Evolutionary conservation across 2,888 invertebrate species (phyloP).

Genomic region (Drosophila quinaria): DNA sequence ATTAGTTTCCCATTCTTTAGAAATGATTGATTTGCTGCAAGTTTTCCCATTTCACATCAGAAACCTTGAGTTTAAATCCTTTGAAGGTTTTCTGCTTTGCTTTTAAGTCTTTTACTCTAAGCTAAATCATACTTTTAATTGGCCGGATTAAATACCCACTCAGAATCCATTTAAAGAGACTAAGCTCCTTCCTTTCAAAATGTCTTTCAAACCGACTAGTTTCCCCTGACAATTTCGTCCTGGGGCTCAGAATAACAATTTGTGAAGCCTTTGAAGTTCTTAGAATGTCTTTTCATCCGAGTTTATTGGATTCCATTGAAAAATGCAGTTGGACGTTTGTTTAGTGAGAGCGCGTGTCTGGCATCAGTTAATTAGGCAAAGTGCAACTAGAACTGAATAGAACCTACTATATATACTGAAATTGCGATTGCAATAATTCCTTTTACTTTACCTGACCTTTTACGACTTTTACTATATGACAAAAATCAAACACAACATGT

Average conservation of each 20-base stretch:
- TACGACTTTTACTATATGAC: constrained; percentile 18
- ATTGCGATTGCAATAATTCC: constrained; percentile 18
- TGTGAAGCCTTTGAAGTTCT: constrained; percentile 8
- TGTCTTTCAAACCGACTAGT: too few species aligned
- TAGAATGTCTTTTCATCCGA: constrained; percentile 22
- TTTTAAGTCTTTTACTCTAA: background rate
- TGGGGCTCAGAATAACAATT: background rate
- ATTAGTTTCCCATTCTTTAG: too few species aligned
- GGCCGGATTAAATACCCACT: background rate
- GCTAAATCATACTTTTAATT: background rate
- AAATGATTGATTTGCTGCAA: background rate
- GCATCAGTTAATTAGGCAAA: constrained; percentile 47
- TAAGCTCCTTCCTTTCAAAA: background rate
- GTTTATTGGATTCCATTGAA: constrained; percentile 31
- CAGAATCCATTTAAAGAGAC: too few species aligned
- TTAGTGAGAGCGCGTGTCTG: constrained; percentile 32
- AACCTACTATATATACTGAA: constrained; percentile 27
- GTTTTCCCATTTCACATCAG: too few species aligned
- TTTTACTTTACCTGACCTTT: constrained; percentile 9
- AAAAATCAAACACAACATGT: constrained; percentile 39
- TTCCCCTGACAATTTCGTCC: background rate
- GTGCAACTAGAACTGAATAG: constrained; percentile 33
- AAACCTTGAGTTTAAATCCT: too few species aligned
- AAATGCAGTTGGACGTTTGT: constrained; percentile 7
- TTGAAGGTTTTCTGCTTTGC: too few species aligned